Conservation (phyloP, 2,113 vertebrate genomes). For the Perca schrenkii region DNA sequence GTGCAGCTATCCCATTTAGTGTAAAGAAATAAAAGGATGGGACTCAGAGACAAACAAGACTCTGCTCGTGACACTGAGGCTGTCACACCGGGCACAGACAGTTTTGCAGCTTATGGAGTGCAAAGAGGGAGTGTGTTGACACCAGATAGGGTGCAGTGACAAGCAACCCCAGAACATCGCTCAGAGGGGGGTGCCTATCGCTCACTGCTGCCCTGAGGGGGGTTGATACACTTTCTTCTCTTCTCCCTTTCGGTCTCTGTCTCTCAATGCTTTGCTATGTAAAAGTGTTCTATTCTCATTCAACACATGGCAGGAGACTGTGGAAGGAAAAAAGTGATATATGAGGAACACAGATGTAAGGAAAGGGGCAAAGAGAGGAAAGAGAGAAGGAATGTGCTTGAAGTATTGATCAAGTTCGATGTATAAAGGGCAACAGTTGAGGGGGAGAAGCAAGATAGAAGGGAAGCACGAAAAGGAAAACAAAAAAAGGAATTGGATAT, state of each 20-base stretch:
- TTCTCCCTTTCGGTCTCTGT: conserved; percentile 10
- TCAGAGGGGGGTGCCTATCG: conserved; percentile 60
- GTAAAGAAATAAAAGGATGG: conserved; percentile 17
- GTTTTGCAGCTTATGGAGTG: conserved; percentile 65
- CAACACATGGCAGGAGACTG: conserved; percentile 18
- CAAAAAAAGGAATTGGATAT: neutral
- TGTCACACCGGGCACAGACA: conserved; percentile 39
- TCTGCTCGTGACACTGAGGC: conserved; percentile 41
- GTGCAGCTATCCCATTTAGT: conserved; percentile 19
- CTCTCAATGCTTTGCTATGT: conserved; percentile 25
- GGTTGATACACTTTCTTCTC: conserved; percentile 54
- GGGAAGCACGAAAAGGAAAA: neutral
- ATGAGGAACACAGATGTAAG: conserved; percentile 1
- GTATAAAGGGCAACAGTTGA: neutral
- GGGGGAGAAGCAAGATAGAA: neutral
- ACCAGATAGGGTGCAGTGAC: conserved; percentile 67
- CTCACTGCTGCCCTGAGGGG: conserved; percentile 60
- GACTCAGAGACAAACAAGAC: conserved; percentile 33
- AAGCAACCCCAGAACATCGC: conserved; percentile 53
- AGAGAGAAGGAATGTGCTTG: neutral
- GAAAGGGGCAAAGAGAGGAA: neutral
- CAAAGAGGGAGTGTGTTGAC: conserved; percentile 54
- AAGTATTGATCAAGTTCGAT: conserved; percentile 16
- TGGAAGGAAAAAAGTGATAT: neutral
- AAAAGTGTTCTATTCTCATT: conserved; percentile 41